phyloP scores from a whole-genome alignment of 2,888 invertebrate species.

The Xestia c-nigrum region DNA sequence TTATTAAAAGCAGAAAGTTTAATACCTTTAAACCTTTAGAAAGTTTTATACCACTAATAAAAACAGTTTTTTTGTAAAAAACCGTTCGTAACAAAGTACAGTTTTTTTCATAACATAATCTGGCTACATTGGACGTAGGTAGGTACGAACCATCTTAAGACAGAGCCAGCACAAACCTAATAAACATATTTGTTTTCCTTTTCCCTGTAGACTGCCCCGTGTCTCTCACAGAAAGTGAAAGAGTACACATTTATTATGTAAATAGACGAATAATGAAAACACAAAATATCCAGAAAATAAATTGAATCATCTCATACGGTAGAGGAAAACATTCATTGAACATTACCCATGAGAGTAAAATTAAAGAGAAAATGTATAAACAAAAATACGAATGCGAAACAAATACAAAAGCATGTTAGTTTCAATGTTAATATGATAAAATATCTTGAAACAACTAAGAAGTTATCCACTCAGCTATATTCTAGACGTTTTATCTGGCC shows the following conservation, averaged over 20 bases:
- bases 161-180: constrained; percentile 6
- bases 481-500: constrained; percentile 41
- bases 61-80: neutral
- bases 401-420: constrained; percentile 36
- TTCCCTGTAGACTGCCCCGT: constrained; percentile 25
- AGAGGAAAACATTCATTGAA: constrained; percentile 33
- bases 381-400: constrained; percentile 25
- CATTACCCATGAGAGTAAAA: constrained; percentile 51
- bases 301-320: constrained; percentile 35
- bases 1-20: constrained; percentile 16
- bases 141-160: neutral
- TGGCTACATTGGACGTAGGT: neutral
- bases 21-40: neutral
- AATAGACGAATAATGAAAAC: constrained; percentile 48
- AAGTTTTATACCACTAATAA: neutral
- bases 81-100: neutral
- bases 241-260: constrained; percentile 40
- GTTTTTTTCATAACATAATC: neutral
- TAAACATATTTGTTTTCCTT: constrained; percentile 35
- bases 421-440: constrained; percentile 43
- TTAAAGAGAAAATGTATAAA: constrained; percentile 16
- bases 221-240: constrained; percentile 36
- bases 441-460: constrained; percentile 23
- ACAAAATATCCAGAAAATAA: constrained; percentile 32
- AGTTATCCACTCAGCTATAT: constrained; percentile 43